Conservation (phyloP, 2,797 vertebrate genomes). For the Carduelis carduelis region DNA sequence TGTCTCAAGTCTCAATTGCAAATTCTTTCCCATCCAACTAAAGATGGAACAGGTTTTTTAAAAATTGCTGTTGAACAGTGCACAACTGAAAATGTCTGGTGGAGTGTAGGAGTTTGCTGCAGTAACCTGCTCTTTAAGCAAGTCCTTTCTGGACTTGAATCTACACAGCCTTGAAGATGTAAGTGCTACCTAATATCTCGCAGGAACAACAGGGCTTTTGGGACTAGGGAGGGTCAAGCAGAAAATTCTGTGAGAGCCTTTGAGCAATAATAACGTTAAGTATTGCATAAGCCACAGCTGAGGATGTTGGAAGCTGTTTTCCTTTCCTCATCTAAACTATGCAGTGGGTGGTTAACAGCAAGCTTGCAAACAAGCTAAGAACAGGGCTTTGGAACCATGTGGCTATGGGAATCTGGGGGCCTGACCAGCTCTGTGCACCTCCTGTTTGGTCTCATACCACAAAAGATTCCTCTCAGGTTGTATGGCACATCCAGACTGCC, state of each 20-base stretch:
- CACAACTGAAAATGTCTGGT: not conserved
- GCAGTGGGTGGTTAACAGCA: not conserved
- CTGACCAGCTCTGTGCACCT: not conserved
- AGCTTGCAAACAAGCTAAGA: not conserved
- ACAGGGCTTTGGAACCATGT: not conserved
- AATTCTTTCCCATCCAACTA: not conserved
- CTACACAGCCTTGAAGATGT: not conserved
- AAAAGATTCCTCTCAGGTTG: not conserved
- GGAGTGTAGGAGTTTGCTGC: not conserved
- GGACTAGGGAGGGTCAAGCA: not conserved
- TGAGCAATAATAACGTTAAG: not conserved
- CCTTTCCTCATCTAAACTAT: not conserved
- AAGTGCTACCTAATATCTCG: not conserved
- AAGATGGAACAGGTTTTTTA: not conserved
- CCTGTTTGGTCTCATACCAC: not conserved
- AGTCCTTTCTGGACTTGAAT: not conserved
- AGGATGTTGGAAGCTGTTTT: not conserved
- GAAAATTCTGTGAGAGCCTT: not conserved
- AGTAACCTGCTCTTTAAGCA: not conserved
- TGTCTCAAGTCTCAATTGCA: not conserved
- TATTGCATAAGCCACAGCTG: not conserved
- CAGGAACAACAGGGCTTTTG: not conserved
- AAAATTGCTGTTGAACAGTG: not conserved
- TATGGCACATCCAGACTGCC: not conserved
- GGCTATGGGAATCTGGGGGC: not conserved